Evolutionary conservation across 2,888 invertebrate species (phyloP).

Genomic region (Selenia dentaria): DNA sequence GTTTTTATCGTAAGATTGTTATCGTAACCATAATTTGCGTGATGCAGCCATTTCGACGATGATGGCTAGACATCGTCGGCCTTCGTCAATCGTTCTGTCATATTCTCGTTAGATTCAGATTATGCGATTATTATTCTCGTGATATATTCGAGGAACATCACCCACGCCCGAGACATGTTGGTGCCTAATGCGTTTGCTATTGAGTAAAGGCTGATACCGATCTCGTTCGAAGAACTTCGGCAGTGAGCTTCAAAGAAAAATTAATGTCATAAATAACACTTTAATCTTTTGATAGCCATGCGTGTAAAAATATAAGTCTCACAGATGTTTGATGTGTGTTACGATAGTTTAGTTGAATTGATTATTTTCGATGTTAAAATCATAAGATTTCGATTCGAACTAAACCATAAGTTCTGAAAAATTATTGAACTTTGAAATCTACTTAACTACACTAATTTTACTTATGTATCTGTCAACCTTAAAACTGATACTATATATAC

Average conservation of each 20-base stretch:
- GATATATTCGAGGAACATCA: slow-evolving; percentile 65
- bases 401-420: too few relatives aligned
- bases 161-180: slow-evolving; percentile 57
- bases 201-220: slow-evolving; percentile 63
- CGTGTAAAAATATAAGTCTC: slow-evolving; percentile 11
- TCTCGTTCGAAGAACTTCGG: slow-evolving; percentile 62
- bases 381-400: too few relatives aligned
- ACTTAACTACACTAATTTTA: too few relatives aligned
- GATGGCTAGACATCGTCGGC: slow-evolving; percentile 52
- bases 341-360: slow-evolving; percentile 3
- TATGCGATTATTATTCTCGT: slow-evolving; percentile 14
- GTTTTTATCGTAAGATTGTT: slow-evolving; percentile 49
- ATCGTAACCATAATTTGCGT: slow-evolving; percentile 69
- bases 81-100: slow-evolving; percentile 60
- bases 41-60: slow-evolving; percentile 69
- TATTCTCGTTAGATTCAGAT: slow-evolving; percentile 53
- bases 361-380: too few relatives aligned
- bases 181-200: slow-evolving; percentile 74
- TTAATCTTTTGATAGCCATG: slow-evolving; percentile 29
- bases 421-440: too few relatives aligned
- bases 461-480: too few relatives aligned
- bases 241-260: slow-evolving; percentile 48
- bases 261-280: slow-evolving; percentile 52
- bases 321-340: slow-evolving; percentile 6
- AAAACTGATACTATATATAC: too few relatives aligned